Conservation (phyloP, 2,888 invertebrate species). For the Caenorhabditis sp. region DNA sequence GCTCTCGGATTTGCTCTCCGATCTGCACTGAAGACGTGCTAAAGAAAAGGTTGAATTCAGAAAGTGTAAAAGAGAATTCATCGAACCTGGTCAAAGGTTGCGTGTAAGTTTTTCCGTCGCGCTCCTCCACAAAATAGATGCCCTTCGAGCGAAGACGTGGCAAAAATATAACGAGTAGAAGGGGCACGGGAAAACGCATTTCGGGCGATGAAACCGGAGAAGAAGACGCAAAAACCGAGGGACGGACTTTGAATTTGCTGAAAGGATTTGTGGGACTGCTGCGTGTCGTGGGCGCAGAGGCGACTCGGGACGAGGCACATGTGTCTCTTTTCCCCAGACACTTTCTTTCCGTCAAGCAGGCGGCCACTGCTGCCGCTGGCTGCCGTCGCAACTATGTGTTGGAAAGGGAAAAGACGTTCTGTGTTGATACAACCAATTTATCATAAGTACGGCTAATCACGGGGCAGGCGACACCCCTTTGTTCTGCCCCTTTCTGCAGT, state of each 20-base stretch:
- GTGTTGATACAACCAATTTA: conserved; percentile 37
- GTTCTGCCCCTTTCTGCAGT: neutral
- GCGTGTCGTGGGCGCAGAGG: conserved; percentile 3
- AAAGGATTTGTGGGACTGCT: conserved; percentile 41
- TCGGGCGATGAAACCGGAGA: conserved; percentile 28
- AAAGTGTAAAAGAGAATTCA: neutral
- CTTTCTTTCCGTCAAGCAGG: conserved; percentile 44
- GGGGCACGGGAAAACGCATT: conserved; percentile 5
- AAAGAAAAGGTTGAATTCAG: neutral
- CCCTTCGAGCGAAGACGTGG: conserved; percentile 24
- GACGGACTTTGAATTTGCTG: conserved; percentile 55
- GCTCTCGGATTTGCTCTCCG: conserved; percentile 41
- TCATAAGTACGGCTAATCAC: conserved; percentile 39
- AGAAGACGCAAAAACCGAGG: neutral
- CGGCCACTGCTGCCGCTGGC: too few relatives aligned
- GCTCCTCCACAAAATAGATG: conserved; percentile 47
- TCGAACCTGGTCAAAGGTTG: conserved; percentile 47
- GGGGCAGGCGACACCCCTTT: neutral
- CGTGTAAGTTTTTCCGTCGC: conserved; percentile 51
- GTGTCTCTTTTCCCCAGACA: conserved; percentile 55
- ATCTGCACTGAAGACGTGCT: conserved; percentile 19
- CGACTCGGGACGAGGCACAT: conserved; percentile 23
- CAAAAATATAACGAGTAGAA: neutral
- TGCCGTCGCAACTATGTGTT: conserved; percentile 18
- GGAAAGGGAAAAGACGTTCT: too few relatives aligned